Conservation (phyloP, 2,113 vertebrate genomes). For the Cnemophilus loriae region DNA sequence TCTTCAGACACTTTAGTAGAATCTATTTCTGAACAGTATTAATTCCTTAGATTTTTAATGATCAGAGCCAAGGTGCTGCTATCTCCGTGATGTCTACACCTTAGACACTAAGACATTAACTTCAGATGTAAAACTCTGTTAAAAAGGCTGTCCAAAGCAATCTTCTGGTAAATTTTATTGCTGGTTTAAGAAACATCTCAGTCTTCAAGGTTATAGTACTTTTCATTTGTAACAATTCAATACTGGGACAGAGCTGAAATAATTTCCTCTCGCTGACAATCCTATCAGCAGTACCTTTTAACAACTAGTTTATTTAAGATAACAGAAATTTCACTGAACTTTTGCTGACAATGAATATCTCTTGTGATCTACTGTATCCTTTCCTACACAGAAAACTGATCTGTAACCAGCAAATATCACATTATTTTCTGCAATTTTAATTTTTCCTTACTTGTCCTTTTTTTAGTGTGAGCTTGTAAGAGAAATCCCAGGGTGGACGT, state of each 20-base stretch:
- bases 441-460: neutral
- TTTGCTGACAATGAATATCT: neutral
- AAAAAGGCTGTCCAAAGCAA: neutral
- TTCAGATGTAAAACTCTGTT: neutral
- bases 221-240: neutral
- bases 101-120: neutral
- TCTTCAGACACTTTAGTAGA: neutral
- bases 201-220: neutral
- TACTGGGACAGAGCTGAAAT: neutral
- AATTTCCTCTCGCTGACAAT: constrained; percentile 34
- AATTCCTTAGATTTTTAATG: neutral
- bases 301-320: neutral
- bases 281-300: constrained; percentile 24
- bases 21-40: neutral
- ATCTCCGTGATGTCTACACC: neutral
- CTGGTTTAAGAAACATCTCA: neutral
- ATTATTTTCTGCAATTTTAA: neutral
- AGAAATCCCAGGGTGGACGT: neutral
- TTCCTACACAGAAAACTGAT: neutral
- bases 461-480: neutral
- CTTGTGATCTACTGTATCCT: neutral
- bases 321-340: neutral
- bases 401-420: neutral
- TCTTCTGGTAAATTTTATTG: neutral
- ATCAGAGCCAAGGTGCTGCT: neutral